These are phyloP conservation scores for Drosophila lini DNA, from an alignment of 1,140 invertebrate species.

Conservation along the genomic window DNA sequence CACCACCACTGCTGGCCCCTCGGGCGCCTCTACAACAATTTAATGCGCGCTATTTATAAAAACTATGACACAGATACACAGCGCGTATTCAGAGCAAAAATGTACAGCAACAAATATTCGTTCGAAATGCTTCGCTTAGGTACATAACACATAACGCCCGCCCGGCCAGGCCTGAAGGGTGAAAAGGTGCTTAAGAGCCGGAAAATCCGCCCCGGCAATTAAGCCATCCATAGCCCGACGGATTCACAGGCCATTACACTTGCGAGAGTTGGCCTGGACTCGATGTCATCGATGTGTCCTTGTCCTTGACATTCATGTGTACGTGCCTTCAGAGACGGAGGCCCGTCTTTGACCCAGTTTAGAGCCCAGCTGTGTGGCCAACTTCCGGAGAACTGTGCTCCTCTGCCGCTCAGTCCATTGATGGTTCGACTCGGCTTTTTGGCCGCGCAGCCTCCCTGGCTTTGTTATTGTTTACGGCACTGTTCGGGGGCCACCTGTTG, in stretches of 20 bases:
- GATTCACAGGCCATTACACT: constrained; percentile 15
- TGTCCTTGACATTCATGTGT: constrained; percentile 65
- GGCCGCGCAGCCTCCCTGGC: constrained; percentile 66
- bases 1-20: constrained; percentile 47
- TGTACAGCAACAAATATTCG: constrained; percentile 70
- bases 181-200: constrained; percentile 33
- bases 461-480: constrained; percentile 36
- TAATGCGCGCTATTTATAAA: constrained; percentile 80
- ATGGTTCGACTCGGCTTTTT: constrained; percentile 30
- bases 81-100: constrained; percentile 76
- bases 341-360: constrained; percentile 64
- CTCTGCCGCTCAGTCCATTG: constrained; percentile 4
- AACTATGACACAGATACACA: constrained; percentile 82
- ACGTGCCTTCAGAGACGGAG: constrained; percentile 23
- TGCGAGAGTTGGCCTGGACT: constrained; percentile 5
- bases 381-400: constrained; percentile 13
- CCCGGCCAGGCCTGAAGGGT: constrained; percentile 25
- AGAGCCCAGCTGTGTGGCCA: constrained; percentile 51
- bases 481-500: constrained; percentile 57
- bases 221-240: background rate
- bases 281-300: constrained; percentile 24
- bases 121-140: constrained; percentile 20
- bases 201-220: constrained; percentile 25
- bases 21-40: constrained; percentile 59
- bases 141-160: constrained; percentile 16